Evolutionary conservation across 2,797 vertebrate species (phyloP).

Genomic region (Scyliorhinus canicula): DNA sequence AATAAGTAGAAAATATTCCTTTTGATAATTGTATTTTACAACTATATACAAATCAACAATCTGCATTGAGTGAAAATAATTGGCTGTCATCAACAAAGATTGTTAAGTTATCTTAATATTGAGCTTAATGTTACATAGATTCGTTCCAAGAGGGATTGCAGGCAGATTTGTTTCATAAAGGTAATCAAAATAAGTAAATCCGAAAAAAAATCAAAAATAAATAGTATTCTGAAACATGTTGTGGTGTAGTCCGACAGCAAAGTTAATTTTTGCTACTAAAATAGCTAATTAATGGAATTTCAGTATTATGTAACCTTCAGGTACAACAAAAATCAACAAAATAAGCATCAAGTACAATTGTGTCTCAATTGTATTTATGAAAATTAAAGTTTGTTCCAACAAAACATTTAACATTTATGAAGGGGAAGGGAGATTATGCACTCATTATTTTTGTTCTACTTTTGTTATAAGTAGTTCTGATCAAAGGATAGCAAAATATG

Average conservation of each 20-base stretch:
- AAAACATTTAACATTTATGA: background rate
- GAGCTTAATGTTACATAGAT: background rate
- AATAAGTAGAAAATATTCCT: background rate
- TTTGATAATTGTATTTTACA: background rate
- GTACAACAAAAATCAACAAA: background rate
- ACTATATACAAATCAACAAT: background rate
- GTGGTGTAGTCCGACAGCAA: background rate
- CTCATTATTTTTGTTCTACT: background rate
- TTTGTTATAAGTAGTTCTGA: background rate
- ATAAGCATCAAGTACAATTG: background rate
- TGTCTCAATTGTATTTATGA: background rate
- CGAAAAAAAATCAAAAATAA: background rate
- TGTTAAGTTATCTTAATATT: background rate
- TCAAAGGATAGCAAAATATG: constrained; percentile 22
- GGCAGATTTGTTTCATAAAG: background rate
- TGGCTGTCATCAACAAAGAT: background rate
- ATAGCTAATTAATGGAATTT: background rate
- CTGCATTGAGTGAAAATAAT: background rate
- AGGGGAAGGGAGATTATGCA: background rate
- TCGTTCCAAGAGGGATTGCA: background rate
- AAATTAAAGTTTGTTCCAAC: background rate
- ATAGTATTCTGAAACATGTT: background rate
- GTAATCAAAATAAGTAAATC: background rate
- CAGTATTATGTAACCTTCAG: background rate
- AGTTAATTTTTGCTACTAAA: background rate